A percentile compares a stretch with the other conserved stretches of the same genome.
phyloP scores from a whole-genome alignment of 1,140 invertebrate genomes.

The Sinonovacula constricta region DNA sequence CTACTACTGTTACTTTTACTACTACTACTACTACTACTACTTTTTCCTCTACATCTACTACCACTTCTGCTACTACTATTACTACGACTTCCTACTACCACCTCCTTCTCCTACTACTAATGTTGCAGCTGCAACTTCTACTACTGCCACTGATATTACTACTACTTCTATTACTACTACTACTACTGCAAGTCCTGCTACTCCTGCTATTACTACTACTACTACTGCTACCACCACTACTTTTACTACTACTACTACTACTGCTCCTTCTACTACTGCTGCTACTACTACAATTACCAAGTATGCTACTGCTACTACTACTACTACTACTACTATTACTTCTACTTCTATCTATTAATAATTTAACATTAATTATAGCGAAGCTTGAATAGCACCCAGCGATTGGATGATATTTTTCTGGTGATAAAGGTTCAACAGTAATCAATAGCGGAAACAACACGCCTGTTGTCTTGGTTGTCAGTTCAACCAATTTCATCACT shows the following conservation, averaged over 20 bases:
- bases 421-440: no score
- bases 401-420: no score
- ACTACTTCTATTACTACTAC: slow-evolving; percentile 1
- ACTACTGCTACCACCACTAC: slow-evolving; percentile 1
- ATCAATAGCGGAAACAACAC: no score
- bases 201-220: slow-evolving; percentile 1
- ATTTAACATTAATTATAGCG: no score
- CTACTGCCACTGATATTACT: slow-evolving; percentile 1
- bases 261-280: not conserved
- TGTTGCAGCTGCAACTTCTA: not conserved
- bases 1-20: no score
- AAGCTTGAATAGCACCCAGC: no score
- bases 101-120: no score
- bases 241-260: slow-evolving; percentile 2
- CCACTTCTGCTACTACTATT: no score
- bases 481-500: no score
- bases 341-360: not conserved
- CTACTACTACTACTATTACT: slow-evolving; percentile 4
- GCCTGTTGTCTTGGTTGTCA: no score
- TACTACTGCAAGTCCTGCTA: not conserved
- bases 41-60: not conserved
- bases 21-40: slow-evolving; percentile 4
- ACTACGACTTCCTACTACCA: no score
- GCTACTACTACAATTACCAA: not conserved
- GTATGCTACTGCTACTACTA: slow-evolving; percentile 1